Base-by-base conservation (phyloP, 2,113 vertebrate species). In the Corvus moneduloides region DNA sequence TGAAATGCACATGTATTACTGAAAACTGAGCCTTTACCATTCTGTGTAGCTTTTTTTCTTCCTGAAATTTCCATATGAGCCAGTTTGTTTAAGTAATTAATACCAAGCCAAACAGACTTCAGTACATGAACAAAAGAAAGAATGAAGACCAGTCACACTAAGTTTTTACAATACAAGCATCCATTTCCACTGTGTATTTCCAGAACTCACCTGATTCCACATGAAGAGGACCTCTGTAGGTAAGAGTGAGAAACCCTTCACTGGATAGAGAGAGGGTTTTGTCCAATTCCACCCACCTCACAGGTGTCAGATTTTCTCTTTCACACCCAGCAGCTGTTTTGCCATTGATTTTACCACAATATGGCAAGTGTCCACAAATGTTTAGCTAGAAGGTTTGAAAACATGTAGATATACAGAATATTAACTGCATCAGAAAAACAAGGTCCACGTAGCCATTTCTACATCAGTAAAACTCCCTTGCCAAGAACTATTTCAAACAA, bases 251-350 rank as follows among this genome's bases (percentile, higher is more conserved):
- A 46, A 98, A 97, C 3, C 98, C 99, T 68, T 98, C 98, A 0
- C 99, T 97, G 94, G 99, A 99, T 23, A 99, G 97, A 89, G 98
- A 97, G 4, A 99, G 98, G 27, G 91, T 98, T 84, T 93, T 98
- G 87, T 99, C 98, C 62, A 98, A 41, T 55, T 98, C 98, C 5
- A 99, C 98, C 0, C 48, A 97, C 51, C 98, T 98, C 16, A 96
- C 12, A 0, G 97, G 89, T 17, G 48, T 82, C 19, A 92, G 28
- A 2, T 97, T 92, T 10, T 82, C 86, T 54, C 98, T 93, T 98
- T 98, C 99, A 51, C 99, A 99, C n/a, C 99, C 99, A 2, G 98
- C 97, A 55, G 97, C 97, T 9, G 88, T 59, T 49, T 79, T 91
- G 15, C 67, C 96, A 4, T 67, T 33, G 2, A 97, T 83, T 14